Percentiles rank a stretch among this genome's conserved stretches.
phyloP scores from a whole-genome alignment of 2,888 invertebrate species.

The Ferrisia virgata region DNA sequence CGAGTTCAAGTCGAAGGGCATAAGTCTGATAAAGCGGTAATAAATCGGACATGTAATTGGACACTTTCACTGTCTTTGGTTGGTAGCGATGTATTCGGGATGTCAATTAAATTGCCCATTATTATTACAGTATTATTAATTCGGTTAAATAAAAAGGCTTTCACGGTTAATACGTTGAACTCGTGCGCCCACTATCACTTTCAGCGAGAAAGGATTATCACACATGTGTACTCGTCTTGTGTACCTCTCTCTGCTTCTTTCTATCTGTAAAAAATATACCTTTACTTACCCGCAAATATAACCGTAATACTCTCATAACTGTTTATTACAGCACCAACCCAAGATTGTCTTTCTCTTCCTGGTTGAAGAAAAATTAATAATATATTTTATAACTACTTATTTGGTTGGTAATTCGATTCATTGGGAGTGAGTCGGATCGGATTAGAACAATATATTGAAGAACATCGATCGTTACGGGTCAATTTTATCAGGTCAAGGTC shows the following conservation, averaged over 20 bases:
- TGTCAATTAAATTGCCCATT: conserved; percentile 22
- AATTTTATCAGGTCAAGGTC: conserved; percentile 18
- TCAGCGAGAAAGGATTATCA: not conserved
- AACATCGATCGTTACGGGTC: not conserved
- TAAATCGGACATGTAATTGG: conserved; percentile 27
- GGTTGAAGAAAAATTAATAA: not conserved
- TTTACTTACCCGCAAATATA: not conserved
- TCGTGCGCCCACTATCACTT: conserved; percentile 12
- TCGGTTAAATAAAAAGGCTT: conserved; percentile 31
- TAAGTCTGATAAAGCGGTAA: not conserved
- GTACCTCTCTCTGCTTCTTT: too few species aligned
- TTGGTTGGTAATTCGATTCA: not conserved
- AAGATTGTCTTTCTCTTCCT: conserved; percentile 26
- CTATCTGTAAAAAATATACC: too few species aligned
- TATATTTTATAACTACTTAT: too few species aligned
- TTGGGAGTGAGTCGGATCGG: not conserved
- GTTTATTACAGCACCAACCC: not conserved
- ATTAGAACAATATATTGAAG: conserved; percentile 6
- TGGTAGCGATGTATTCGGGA: conserved; percentile 8
- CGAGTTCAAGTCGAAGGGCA: conserved; percentile 10
- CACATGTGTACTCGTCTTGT: too few species aligned
- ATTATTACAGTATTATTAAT: conserved; percentile 31
- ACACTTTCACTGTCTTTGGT: conserved; percentile 22
- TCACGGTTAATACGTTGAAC: not conserved
- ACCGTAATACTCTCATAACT: not conserved